These are phyloP conservation scores for Lichenostomus cassidix DNA, from an alignment of 2,113 vertebrate species.

Conservation along the genomic window DNA sequence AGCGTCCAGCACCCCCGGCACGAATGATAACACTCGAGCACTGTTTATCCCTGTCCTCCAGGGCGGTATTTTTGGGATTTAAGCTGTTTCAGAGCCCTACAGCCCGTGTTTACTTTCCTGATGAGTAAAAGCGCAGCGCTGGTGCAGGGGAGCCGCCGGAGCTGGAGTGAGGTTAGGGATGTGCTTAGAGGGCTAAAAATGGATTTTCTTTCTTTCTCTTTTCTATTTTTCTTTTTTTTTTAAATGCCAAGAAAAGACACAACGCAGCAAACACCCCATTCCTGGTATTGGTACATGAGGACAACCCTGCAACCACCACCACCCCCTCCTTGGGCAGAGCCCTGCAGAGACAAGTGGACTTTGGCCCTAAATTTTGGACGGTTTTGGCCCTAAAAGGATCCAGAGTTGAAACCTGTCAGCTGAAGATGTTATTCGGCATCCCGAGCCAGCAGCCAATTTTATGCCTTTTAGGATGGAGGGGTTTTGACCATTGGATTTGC, in stretches of 20 bases:
- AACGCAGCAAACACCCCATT: background rate
- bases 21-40: background rate
- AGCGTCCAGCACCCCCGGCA: background rate
- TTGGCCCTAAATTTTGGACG: background rate
- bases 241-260: background rate
- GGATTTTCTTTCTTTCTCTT: background rate
- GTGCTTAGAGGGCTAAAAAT: constrained; percentile 10
- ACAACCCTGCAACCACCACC: too few relatives aligned
- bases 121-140: constrained; percentile 1
- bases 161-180: constrained; percentile 12
- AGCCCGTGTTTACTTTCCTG: constrained; percentile 36
- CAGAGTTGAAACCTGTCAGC: background rate
- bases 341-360: background rate
- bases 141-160: background rate
- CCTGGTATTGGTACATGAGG: too few relatives aligned
- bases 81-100: constrained; percentile 43
- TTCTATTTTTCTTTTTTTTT: background rate
- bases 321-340: background rate
- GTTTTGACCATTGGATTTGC: background rate
- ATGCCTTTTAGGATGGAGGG: background rate
- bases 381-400: background rate
- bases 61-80: background rate
- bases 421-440: rapidly evolving
- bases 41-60: constrained; percentile 36
- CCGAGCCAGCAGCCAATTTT: background rate